Base-by-base conservation (phyloP, 2,797 vertebrate species). In the Phrynocephalus guinanensis region DNA sequence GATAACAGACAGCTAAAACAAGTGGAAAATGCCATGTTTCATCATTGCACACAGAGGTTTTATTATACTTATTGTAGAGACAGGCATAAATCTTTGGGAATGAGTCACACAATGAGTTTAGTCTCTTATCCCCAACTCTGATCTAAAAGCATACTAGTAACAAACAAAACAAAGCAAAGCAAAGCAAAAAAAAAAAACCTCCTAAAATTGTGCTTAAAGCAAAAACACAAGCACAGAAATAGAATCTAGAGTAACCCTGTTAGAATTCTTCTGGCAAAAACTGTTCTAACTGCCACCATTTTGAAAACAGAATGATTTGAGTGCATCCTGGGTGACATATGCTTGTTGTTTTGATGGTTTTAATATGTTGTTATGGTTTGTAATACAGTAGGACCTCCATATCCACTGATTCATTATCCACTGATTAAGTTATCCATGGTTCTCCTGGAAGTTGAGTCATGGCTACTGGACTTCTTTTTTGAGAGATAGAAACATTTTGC, bases 21-120 rank as follows among this genome's bases (percentile, higher is more conserved):
- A 85, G 71, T 68, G 78, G 83, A 80, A 81, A 88, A 70, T 67
- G 66, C 78, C 26, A 24, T 56, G 82, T 72, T 85, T 85, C 77
- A 33, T 44, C 78, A 76, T 44, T 6, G 48, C 30, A 76, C 83
- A 81, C 83, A 85, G 78, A 88, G 87, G 87, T 73, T 75, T 85
- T 88, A 85, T 88, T 85, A 88, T 88, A 56, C 78, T 81, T 68
- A 80, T 68, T 44, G 66, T 6, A 60, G 70, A 81, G 83, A 81
- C 78, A 88, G 78, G 71, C 87, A 85, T 81, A 72, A n/a, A 76
- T 85, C 68, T 81, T 81, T 52, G 6, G 38, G 60, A 81, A 56
- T 85, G 83, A 88, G 78, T 85, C 71, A 88, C 66, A 81, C 48
- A 52, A 68, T 70, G 26, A 81, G 38, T 22, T 84, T 60, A 85